Base-by-base conservation (phyloP, 2,888 invertebrate species). In the Myathropa florea region DNA sequence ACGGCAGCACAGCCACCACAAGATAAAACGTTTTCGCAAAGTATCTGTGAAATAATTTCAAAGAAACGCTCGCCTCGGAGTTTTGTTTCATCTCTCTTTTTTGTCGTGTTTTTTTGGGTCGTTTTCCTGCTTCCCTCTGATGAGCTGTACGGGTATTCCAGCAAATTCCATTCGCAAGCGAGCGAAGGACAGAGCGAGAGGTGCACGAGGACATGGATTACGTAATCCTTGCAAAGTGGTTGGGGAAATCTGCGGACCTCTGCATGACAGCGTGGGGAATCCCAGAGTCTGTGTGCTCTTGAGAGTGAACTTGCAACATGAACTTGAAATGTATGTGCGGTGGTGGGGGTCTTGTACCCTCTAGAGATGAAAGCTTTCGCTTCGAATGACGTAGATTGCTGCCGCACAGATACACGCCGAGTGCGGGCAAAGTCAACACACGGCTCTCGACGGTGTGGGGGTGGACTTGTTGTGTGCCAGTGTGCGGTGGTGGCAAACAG, bases 291-390 rank as follows among this genome's bases (percentile, higher is more conserved):
- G 64, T 63, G 33, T 73, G 73, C 33, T 70, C 71, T 79, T 72
- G 67, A 65, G n/a, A 26, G 3, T 86, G 86, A 86, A 86, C 86
- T 86, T 86, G 86, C 82, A 86, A 86, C 86, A 86, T 86, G 86
- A 86, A 86, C 86, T 86, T 86, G 86, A 86, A 86, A 79, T 14
- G 18, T 61, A 73, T 57, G 72, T 33, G 61, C 12, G 60, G 12
- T 53, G 39, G 55, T 23, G 55, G 33, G 53, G 63, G 28, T 55
- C 75, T 55, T 61, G 28, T 23, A 53, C 46, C 33, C 18, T 12
- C 23, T 18, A 1, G 63, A 61, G 36, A 39, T 2, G 36, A 70
- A 78, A 83, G 78, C 83, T 85, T 81, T 81, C 33, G 61, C 63
- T 75, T 65, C 36, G 61, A 67, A 86, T 86, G 86, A 86, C 86